phyloP scores from a whole-genome alignment of 2,888 invertebrate genomes.

The Seira ritae region DNA sequence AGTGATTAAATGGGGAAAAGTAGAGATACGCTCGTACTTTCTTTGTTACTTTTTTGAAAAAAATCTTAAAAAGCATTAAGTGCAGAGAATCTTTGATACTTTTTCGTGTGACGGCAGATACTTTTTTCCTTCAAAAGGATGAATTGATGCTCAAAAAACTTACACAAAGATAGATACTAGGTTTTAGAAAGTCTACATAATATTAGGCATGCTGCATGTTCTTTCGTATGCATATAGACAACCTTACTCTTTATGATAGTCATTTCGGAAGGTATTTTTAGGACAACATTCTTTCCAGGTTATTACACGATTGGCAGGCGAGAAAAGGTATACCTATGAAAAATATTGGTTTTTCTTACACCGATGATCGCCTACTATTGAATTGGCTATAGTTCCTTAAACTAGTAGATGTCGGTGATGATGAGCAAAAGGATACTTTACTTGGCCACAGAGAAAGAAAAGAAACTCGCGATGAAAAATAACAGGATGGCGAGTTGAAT shows the following conservation, averaged over 20 bases:
- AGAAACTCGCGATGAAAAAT: constrained; percentile 26
- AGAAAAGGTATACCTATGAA: not conserved
- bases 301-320: not conserved
- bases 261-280: not conserved
- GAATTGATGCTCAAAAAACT: not conserved
- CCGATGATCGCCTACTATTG: no score
- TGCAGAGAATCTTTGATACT: constrained; percentile 2
- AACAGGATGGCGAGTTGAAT: no score
- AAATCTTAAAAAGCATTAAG: constrained; percentile 10
- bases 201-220: no score
- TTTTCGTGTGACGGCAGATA: constrained; percentile 14
- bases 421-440: constrained; percentile 13
- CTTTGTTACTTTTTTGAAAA: constrained; percentile 5
- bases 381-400: not conserved
- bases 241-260: not conserved
- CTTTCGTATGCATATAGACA: not conserved
- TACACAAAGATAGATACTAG: not conserved
- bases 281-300: not conserved
- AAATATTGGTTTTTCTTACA: no score
- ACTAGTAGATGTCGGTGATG: constrained; percentile 22
- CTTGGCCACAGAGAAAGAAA: constrained; percentile 35
- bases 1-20: constrained; percentile 2
- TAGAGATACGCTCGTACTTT: constrained; percentile 8
- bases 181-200: not conserved
- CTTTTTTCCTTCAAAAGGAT: not conserved